A percentile compares a stretch with the other conserved stretches of the same genome.
These are phyloP conservation scores for Odontothrips loti DNA, from an alignment of 2,888 invertebrate species.

Conservation along the genomic window DNA sequence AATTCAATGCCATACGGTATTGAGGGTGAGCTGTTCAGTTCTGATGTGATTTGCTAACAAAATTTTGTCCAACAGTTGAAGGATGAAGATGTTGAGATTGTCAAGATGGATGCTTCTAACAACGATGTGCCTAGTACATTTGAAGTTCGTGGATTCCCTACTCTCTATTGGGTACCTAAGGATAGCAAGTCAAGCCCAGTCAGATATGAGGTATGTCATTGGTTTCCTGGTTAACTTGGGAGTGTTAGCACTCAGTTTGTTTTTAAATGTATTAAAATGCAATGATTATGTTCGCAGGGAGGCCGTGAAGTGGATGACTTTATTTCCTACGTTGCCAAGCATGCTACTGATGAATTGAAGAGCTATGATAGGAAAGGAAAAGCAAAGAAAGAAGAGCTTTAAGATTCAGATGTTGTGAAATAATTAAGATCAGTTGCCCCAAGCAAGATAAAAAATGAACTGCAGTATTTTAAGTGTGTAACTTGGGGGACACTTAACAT, in stretches of 20 bases:
- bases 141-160: slow-evolving; percentile 96
- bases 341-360: slow-evolving; percentile 81
- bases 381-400: slow-evolving; percentile 59
- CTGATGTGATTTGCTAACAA: slow-evolving; percentile 29
- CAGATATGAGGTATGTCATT: slow-evolving; percentile 69
- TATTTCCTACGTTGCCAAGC: slow-evolving; percentile 87
- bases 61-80: slow-evolving; percentile 55
- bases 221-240: neutral
- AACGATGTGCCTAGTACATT: slow-evolving; percentile 92
- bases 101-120: slow-evolving; percentile 97
- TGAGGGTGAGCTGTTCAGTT: too few species aligned
- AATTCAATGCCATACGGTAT: too few species aligned
- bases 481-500: neutral
- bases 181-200: slow-evolving; percentile 71
- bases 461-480: neutral
- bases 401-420: slow-evolving; percentile 42
- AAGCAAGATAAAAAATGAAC: neutral
- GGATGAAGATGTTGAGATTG: slow-evolving; percentile 82
- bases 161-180: slow-evolving; percentile 92
- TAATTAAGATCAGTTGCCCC: neutral
- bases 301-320: slow-evolving; percentile 93
- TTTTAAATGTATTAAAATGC: neutral
- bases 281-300: slow-evolving; percentile 57
- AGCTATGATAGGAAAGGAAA: slow-evolving; percentile 84
- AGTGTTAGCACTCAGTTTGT: neutral